Conservation (phyloP, 2,797 vertebrate species). For the Myioborus miniatus region DNA sequence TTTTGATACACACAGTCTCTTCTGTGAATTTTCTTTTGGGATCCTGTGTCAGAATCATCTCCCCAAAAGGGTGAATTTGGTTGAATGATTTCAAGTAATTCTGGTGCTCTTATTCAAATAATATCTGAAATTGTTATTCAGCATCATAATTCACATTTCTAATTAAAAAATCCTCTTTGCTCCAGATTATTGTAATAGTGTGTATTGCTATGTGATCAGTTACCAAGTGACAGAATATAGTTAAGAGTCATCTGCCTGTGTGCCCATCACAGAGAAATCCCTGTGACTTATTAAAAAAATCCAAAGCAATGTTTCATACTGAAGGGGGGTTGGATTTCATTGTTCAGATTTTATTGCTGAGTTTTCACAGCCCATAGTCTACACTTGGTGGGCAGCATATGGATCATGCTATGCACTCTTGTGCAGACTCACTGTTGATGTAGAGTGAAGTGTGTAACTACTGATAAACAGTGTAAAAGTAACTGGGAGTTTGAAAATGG, state of each 20-base stretch:
- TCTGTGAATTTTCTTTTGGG: neutral
- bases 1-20: neutral
- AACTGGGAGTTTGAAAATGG: neutral
- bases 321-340: neutral
- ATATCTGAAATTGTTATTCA: neutral
- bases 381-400: neutral
- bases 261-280: neutral
- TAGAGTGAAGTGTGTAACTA: accelerated
- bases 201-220: neutral
- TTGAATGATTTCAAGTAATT: neutral
- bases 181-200: neutral
- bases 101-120: neutral
- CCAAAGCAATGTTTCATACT: neutral
- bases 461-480: neutral
- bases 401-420: neutral
- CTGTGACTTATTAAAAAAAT: neutral
- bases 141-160: accelerated
- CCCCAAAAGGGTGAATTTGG: neutral
- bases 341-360: neutral
- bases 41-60: neutral
- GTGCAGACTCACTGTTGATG: neutral
- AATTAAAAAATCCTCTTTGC: neutral
- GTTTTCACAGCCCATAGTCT: neutral
- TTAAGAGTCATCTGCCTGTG: neutral
- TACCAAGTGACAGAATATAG: neutral